These are phyloP conservation scores for Cyprinodon tularosa DNA, from an alignment of 2,113 vertebrate genomes.

Conservation along the genomic window DNA sequence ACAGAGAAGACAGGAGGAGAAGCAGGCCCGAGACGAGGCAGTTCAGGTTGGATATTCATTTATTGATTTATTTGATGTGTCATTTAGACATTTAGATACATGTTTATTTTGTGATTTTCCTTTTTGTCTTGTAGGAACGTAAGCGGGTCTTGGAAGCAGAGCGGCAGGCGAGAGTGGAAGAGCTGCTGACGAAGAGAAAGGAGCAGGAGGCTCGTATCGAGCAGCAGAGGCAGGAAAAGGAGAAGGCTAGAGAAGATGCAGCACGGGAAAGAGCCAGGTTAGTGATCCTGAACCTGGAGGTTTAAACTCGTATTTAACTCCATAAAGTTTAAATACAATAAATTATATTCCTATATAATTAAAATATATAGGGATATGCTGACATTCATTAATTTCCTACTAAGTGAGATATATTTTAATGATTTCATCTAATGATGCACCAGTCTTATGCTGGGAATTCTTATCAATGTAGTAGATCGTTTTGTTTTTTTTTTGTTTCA, in stretches of 20 bases:
- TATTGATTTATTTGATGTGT: not conserved
- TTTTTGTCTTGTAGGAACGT: constrained; percentile 83
- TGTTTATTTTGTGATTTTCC: not conserved
- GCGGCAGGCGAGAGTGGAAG: constrained; percentile 94
- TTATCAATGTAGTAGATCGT: no score
- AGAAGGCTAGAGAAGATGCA: constrained; percentile 93
- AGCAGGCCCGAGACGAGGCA: constrained; percentile 96
- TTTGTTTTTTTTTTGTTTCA: no score
- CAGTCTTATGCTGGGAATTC: no score
- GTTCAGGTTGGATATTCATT: constrained; percentile 86
- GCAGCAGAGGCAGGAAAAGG: constrained; percentile 95
- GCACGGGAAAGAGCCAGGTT: constrained; percentile 95
- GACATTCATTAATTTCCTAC: not conserved
- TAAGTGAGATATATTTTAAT: no score
- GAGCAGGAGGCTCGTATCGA: constrained; percentile 97
- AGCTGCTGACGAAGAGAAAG: constrained; percentile 88
- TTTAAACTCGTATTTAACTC: not conserved
- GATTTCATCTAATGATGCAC: no score
- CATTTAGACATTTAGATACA: not conserved
- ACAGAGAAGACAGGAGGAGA: constrained; percentile 94
- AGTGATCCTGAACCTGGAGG: not conserved
- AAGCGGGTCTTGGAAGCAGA: constrained; percentile 95
- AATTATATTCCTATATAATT: not conserved
- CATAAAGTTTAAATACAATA: not conserved
- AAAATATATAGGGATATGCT: not conserved